A percentile compares a stretch with the other conserved stretches of the same genome.
These are phyloP conservation scores for Prinia subflava DNA, from an alignment of 2,113 vertebrate genomes.

Conservation along the genomic window DNA sequence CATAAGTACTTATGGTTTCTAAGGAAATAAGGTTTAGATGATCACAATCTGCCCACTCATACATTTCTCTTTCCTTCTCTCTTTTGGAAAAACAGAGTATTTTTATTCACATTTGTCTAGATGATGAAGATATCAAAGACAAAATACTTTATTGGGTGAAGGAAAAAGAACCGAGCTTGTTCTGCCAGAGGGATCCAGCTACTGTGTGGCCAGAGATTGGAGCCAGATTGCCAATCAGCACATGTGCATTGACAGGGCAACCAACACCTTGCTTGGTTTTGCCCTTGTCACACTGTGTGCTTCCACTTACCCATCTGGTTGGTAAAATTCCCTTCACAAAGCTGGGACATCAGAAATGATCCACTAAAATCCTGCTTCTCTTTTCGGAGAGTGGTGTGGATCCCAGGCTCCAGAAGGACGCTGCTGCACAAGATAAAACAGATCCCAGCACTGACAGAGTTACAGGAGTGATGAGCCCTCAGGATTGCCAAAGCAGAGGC, in stretches of 20 bases:
- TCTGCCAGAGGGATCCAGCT: not conserved
- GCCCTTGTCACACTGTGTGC: not conserved
- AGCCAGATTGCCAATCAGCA: not conserved
- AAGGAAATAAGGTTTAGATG: not conserved
- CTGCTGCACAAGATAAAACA: not conserved
- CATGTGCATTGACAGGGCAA: not conserved
- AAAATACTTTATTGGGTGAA: not conserved
- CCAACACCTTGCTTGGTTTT: not conserved
- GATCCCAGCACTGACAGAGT: not conserved
- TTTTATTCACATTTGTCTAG: not conserved
- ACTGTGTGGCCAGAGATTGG: not conserved
- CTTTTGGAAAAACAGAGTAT: not conserved
- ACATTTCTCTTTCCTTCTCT: not conserved
- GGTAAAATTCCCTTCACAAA: not conserved
- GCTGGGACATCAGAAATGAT: not conserved
- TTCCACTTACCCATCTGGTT: fast-evolving
- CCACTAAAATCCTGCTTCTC: not conserved
- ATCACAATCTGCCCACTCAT: not conserved
- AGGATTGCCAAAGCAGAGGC: not conserved
- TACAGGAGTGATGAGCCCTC: not conserved
- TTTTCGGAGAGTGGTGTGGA: fast-evolving
- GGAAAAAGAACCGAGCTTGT: not conserved
- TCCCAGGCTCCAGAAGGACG: fast-evolving
- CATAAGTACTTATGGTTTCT: not conserved
- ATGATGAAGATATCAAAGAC: not conserved